Evolutionary conservation across 2,797 vertebrate genomes (phyloP).

Genomic region (Paguma larvata): DNA sequence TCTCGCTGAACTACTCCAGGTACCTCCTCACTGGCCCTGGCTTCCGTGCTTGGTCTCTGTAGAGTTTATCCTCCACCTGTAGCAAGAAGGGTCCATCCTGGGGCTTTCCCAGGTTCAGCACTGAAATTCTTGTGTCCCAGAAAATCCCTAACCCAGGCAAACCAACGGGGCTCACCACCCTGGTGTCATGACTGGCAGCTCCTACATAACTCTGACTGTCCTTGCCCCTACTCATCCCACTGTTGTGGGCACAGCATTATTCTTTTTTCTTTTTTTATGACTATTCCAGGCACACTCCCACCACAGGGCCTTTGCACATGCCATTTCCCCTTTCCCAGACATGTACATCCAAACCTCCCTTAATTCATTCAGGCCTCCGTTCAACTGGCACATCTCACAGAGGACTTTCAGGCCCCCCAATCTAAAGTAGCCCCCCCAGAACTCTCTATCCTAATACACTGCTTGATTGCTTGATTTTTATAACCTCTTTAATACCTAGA

Average conservation of each 20-base stretch:
- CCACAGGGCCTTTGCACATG: neutral
- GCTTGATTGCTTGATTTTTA: neutral
- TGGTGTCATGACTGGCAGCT: neutral
- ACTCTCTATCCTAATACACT: neutral
- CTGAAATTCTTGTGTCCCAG: neutral
- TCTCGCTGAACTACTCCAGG: neutral
- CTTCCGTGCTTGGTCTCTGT: neutral
- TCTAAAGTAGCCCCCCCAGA: neutral
- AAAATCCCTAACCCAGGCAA: neutral
- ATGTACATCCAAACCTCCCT: neutral
- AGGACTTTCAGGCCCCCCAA: neutral
- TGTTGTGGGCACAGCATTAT: too few species aligned
- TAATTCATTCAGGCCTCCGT: neutral
- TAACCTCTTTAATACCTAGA: neutral
- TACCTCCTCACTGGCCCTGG: accelerated
- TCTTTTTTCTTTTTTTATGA: neutral
- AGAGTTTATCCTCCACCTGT: neutral
- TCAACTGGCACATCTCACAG: neutral
- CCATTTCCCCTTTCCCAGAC: neutral
- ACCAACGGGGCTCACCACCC: neutral
- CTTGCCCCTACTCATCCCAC: neutral
- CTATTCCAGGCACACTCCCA: neutral
- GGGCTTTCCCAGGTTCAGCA: neutral
- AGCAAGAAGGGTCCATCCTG: neutral
- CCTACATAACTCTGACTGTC: neutral